These are phyloP conservation scores for Sternarchorhynchus goeldii DNA, from an alignment of 2,797 vertebrate genomes.

Conservation along the genomic window DNA sequence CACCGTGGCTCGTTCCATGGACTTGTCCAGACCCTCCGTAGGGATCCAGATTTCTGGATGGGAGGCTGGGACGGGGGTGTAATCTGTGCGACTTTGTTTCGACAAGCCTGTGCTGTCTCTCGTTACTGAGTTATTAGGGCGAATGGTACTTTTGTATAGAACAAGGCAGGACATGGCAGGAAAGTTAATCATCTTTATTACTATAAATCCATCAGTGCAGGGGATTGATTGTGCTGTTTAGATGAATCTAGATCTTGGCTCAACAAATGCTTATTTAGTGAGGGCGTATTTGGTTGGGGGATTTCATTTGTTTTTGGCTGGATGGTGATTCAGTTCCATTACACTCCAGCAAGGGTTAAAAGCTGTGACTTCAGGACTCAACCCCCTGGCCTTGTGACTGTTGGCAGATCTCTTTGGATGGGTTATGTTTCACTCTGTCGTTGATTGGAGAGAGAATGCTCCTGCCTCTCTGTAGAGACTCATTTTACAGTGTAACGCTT, in stretches of 20 bases:
- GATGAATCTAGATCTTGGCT: neutral
- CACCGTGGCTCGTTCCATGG: slow-evolving; percentile 3
- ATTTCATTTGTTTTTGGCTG: slow-evolving; percentile 6
- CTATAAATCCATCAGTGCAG: neutral
- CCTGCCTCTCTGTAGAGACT: slow-evolving; percentile 10
- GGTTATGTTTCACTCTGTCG: slow-evolving; percentile 20
- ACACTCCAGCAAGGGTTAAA: slow-evolving; percentile 33
- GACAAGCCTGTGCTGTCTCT: neutral
- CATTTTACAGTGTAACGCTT: neutral
- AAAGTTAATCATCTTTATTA: neutral
- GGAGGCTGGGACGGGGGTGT: neutral
- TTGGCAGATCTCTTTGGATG: neutral
- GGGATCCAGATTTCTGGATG: neutral
- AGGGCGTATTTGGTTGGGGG: neutral
- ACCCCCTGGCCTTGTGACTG: slow-evolving; percentile 27
- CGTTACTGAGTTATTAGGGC: neutral
- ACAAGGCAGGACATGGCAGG: neutral
- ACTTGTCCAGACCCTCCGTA: neutral
- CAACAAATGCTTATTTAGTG: neutral
- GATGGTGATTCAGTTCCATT: slow-evolving; percentile 16
- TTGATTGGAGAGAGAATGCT: neutral
- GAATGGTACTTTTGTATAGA: neutral
- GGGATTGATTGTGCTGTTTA: neutral
- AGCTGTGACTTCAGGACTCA: slow-evolving; percentile 35
- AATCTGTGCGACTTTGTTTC: slow-evolving; percentile 3